These are phyloP conservation scores for Engystomops pustulosus DNA, from an alignment of 2,113 vertebrate genomes.

Conservation along the genomic window DNA sequence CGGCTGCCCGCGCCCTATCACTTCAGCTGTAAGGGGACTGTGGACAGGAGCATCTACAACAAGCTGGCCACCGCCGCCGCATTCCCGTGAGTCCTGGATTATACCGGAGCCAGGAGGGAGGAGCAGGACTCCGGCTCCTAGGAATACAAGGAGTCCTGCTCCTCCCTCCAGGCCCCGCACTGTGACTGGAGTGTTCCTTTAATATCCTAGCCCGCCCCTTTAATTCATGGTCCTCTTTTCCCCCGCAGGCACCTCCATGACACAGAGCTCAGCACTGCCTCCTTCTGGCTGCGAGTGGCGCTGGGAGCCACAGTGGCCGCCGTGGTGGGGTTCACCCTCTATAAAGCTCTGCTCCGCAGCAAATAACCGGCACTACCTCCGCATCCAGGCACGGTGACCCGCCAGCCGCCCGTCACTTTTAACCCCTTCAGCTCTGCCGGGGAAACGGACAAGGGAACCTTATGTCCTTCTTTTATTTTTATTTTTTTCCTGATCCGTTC, in stretches of 20 bases:
- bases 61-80: constrained; percentile 86
- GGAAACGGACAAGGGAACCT: too few species aligned
- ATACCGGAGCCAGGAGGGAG: too few species aligned
- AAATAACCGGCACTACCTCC: constrained; percentile 72
- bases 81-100: constrained; percentile 94
- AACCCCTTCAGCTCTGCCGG: not conserved
- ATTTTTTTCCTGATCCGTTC: not conserved
- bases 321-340: constrained; percentile 85
- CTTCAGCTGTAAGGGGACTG: constrained; percentile 78
- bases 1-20: constrained; percentile 79
- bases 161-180: too few species aligned
- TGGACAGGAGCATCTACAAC: constrained; percentile 75
- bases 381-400: not conserved
- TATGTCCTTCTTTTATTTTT: not conserved
- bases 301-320: constrained; percentile 81
- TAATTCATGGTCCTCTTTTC: too few species aligned
- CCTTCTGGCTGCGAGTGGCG: constrained; percentile 88
- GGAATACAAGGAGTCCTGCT: too few species aligned
- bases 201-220: too few species aligned
- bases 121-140: too few species aligned
- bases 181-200: too few species aligned
- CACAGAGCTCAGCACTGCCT: constrained; percentile 79
- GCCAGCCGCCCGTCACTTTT: not conserved
- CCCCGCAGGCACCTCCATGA: constrained; percentile 88
- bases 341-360: constrained; percentile 81